These are phyloP conservation scores for Rhadina sibilatrix DNA, from an alignment of 2,113 vertebrate genomes.

Conservation along the genomic window DNA sequence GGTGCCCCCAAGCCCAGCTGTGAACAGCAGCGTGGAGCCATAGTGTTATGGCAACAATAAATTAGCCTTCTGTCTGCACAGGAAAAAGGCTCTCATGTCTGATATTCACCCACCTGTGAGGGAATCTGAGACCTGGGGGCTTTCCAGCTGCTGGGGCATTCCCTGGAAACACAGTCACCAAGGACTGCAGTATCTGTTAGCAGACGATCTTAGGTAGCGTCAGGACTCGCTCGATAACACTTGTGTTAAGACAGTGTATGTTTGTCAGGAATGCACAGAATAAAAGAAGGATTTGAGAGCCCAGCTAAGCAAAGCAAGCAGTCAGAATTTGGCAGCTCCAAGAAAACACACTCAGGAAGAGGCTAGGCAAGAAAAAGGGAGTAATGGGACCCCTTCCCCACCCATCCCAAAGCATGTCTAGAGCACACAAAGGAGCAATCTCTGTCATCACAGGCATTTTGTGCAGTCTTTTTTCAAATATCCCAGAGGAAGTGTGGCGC, in stretches of 20 bases:
- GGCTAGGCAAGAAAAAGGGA: background rate
- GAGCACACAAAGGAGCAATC: conserved; percentile 12
- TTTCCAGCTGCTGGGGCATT: background rate
- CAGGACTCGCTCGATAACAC: background rate
- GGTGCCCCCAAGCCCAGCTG: background rate
- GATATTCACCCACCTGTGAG: background rate
- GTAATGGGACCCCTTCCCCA: background rate
- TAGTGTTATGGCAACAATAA: background rate
- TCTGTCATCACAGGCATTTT: background rate
- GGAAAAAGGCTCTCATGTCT: background rate
- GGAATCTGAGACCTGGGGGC: background rate
- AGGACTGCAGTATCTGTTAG: background rate
- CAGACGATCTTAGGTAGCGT: background rate
- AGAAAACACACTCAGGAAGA: background rate
- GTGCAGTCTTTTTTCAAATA: background rate
- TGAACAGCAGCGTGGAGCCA: background rate
- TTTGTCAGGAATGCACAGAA: background rate
- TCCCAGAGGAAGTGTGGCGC: background rate
- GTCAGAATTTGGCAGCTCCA: background rate
- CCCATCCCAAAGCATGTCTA: background rate
- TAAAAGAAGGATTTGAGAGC: background rate
- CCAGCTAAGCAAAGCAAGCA: background rate
- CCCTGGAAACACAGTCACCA: background rate
- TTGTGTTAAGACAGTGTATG: background rate
- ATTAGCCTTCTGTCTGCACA: background rate